phyloP scores from a whole-genome alignment of 2,797 vertebrate genomes.

The Pampus argenteus region DNA sequence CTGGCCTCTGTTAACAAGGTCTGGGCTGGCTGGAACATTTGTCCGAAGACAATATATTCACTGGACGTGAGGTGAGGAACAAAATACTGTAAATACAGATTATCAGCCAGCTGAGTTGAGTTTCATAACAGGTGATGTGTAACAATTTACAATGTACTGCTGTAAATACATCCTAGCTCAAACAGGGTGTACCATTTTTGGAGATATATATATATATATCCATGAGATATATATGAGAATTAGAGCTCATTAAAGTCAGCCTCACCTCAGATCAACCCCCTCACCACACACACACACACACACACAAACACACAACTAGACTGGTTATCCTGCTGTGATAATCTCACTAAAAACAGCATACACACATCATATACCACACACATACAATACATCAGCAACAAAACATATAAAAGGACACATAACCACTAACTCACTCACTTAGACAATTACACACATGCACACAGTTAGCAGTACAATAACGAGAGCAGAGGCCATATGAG shows the following conservation, averaged over 20 bases:
- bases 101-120: background rate
- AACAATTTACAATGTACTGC: background rate
- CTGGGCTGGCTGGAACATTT: constrained; percentile 46
- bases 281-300: constrained; percentile 21
- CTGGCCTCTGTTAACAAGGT: constrained; percentile 53
- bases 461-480: constrained; percentile 40
- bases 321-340: constrained; percentile 11
- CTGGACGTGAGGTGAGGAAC: constrained; percentile 6
- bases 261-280: constrained; percentile 19
- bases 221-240: too few species aligned
- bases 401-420: constrained; percentile 2
- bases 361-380: constrained; percentile 1
- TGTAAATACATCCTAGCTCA: background rate
- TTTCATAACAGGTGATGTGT: background rate
- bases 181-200: background rate
- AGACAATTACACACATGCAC: constrained; percentile 8
- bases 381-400: background rate
- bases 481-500: constrained; percentile 50
- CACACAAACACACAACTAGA: background rate
- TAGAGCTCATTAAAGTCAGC: constrained; percentile 35
- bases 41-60: constrained; percentile 58
- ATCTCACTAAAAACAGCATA: constrained; percentile 11
- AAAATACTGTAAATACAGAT: background rate
- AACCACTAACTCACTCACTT: background rate
- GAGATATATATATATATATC: too few species aligned